Evolutionary conservation across 2,113 vertebrate genomes (phyloP), one percentile per base, ranked within the genome.

Genomic region (Lutjanus erythropterus): DNA sequence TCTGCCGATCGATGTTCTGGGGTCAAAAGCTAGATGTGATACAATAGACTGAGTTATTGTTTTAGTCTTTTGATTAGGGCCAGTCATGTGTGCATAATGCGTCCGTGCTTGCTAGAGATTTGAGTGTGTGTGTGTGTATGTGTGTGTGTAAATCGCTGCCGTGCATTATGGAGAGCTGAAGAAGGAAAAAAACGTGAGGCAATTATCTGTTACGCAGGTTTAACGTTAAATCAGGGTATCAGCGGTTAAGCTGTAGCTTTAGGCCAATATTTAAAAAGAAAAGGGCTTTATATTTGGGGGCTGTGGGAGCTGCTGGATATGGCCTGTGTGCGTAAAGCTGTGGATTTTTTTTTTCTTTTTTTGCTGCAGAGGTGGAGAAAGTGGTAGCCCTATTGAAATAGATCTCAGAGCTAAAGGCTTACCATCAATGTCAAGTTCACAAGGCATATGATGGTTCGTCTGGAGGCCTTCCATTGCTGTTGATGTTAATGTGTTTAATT

Each of bases 401-500:
- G 85, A 86, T 87, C 88, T 91, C 80, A 75, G 80, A 85, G 83
- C 86, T 81, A 59, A 90, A 91, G 88, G 82, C 80, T 88, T 88
- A 87, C 39, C 88, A 91, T 92, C 91, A 93, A 90, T 87, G 93
- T 90, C 92, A 93, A 91, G 91, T 92, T 94, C 91, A 92, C 77
- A 84, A 86, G 91, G 83, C 86, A 87, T 85, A 89, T 92, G 90
- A 92, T 90, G 90, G 83, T 80, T 81, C 83, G 86, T 88, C 75
- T 89, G 86, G 83, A 87, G 90, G 73, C 75, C 86, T 80, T 90
- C 80, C 84, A 86, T 84, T 81, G 90, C 88, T 90, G 88, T 85
- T 93, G 91, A 92, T 92, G 93, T 93, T 94, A 93, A 94, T 94
- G 92, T 93, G 89, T 94, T 95, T 95, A 95, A 94, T 95, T 94